Evolutionary conservation across 2,113 vertebrate genomes (phyloP).

Genomic region (Odontesthes bonariensis): DNA sequence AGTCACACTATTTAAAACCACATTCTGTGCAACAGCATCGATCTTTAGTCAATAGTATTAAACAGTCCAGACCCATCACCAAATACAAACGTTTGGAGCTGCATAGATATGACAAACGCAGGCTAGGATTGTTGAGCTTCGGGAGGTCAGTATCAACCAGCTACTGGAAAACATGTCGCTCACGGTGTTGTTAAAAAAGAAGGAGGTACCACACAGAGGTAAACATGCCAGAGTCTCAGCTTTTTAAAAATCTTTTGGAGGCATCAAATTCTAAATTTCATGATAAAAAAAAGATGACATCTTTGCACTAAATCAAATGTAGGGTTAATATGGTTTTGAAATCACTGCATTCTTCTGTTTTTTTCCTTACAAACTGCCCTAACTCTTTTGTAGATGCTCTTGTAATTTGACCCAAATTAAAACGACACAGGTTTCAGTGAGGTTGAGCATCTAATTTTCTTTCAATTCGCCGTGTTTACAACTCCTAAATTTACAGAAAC

Average conservation of each 20-base stretch:
- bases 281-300: no score
- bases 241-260: not conserved
- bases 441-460: not conserved
- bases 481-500: not conserved
- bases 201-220: not conserved
- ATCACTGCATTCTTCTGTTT: not conserved
- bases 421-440: not conserved
- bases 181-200: no score
- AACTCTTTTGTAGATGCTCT: not conserved
- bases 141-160: no score
- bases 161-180: no score
- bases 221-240: not conserved
- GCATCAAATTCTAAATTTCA: no score
- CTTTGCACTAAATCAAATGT: no score
- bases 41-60: no score
- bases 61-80: not conserved
- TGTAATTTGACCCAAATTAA: not conserved
- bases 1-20: not conserved
- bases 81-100: not conserved
- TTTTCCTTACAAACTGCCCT: not conserved
- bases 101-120: not conserved
- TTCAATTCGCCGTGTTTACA: not conserved
- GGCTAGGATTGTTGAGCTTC: no score
- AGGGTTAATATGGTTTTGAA: not conserved
- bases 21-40: not conserved